Evolutionary conservation across 2,888 invertebrate species (phyloP), one percentile per base, ranked within the genome.

Genomic region (Strigamia crassipes): DNA sequence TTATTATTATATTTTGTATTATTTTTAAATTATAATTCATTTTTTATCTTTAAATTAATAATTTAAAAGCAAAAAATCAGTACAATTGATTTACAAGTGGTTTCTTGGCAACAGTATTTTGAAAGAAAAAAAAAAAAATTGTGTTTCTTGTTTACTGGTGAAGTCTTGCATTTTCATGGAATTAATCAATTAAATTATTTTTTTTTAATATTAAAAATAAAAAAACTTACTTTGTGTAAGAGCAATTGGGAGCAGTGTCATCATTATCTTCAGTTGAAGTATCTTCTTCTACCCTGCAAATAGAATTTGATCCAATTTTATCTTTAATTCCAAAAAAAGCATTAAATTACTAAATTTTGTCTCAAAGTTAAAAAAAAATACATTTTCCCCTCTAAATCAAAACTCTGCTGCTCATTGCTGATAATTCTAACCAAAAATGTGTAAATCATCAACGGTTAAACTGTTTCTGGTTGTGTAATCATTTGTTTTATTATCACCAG

Each of bases 401-500:
- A 38, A 38, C 38, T 38, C 4, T 4, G 38, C 10, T 38, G 9
- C 6, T 6, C 38, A 38, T 38, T 38, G 9, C 1, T 38, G 9
- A 4, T 38, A 38, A 38, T 38, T 38, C 0, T 10, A 38, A 38
- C 0, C 38, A 38, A 38, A 38, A 38, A 9, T 38, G 38, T 38
- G 38, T 6, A 18, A 56, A n/a, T 4, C 21, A n/a, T n/a, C 5
- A 21, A 9, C 56, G 18, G 18, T 4, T 18, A 56, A 56, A 56
- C 56, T 6, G 56, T 46, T 46, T 46, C n/a, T 46, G 56, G 56
- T 56, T 56, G 18, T 18, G 56, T 56, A 56, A 56, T 56, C 56
- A 56, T 56, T 56, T 18, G 5, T 56, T 56, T 56, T 56, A 56
- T 56, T 46, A 46, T 46, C 56, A 56, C 56, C 56, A 56, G 56